phyloP scores from a whole-genome alignment of 2,113 vertebrate species.

The Gallinago paraguaiae region DNA sequence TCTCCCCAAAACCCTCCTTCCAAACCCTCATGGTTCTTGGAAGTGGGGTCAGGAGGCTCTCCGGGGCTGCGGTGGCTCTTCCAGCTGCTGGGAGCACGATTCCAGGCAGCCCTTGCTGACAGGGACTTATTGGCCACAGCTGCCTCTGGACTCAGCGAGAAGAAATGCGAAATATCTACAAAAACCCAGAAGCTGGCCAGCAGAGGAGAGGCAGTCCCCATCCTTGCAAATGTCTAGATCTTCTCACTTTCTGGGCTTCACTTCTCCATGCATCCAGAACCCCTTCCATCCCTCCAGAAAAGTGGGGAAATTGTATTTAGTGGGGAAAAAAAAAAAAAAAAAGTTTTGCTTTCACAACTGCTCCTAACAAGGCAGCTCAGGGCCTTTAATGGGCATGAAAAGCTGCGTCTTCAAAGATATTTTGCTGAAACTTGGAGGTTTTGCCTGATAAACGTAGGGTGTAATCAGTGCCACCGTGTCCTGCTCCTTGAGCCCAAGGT shows the following conservation, averaged over 20 bases:
- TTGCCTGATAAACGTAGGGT: neutral
- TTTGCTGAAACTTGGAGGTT: neutral
- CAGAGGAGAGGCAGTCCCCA: accelerated
- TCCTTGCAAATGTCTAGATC: accelerated
- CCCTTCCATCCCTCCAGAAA: too few relatives aligned
- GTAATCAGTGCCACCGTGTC: neutral
- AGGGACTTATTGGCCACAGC: neutral
- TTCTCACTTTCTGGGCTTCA: neutral
- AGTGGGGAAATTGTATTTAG: accelerated
- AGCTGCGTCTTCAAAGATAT: neutral
- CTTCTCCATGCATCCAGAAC: neutral
- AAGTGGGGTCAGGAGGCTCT: neutral
- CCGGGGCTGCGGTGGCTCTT: neutral
- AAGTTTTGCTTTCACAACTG: neutral
- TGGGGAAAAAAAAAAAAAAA: neutral
- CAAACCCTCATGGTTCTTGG: neutral
- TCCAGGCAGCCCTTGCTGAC: constrained; percentile 8
- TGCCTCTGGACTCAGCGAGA: neutral
- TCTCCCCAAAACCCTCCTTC: neutral
- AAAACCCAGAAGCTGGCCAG: neutral
- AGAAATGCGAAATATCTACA: constrained; percentile 5
- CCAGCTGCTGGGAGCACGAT: neutral
- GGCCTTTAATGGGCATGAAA: neutral
- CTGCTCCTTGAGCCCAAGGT: neutral
- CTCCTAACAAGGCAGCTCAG: neutral